Evolutionary conservation across 2,888 invertebrate genomes (phyloP).

Genomic region (Cremastobaeus sp.): DNA sequence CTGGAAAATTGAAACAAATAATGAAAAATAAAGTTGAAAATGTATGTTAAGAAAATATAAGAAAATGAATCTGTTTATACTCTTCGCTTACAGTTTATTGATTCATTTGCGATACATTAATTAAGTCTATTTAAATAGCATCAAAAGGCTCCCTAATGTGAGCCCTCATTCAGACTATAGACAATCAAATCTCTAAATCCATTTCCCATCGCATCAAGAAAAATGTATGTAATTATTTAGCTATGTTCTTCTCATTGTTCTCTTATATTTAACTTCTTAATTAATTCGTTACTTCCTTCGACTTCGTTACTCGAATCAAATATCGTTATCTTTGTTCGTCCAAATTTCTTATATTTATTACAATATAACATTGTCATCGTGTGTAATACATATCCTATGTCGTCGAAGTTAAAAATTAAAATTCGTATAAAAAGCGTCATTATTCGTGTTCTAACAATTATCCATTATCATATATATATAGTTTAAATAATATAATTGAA

Average conservation of each 20-base stretch:
- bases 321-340: slow-evolving; percentile 40
- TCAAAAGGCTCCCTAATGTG: slow-evolving; percentile 74
- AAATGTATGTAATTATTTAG: slow-evolving; percentile 34
- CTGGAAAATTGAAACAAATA: too few species aligned
- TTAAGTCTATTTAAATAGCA: slow-evolving; percentile 78
- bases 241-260: slow-evolving; percentile 6
- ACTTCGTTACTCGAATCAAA: slow-evolving; percentile 52
- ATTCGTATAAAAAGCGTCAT: slow-evolving; percentile 78
- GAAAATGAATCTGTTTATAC: slow-evolving; percentile 71
- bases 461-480: slow-evolving; percentile 56
- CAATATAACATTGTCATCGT: slow-evolving; percentile 70
- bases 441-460: slow-evolving; percentile 74
- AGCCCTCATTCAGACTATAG: slow-evolving; percentile 76
- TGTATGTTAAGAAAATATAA: too few species aligned
- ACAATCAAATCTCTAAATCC: slow-evolving; percentile 73
- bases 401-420: slow-evolving; percentile 76
- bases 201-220: slow-evolving; percentile 50
- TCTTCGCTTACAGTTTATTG: slow-evolving; percentile 78
- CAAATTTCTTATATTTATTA: too few species aligned
- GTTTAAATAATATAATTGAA: slow-evolving; percentile 71
- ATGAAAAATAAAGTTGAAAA: too few species aligned
- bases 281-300: slow-evolving; percentile 55
- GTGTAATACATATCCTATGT: slow-evolving; percentile 70
- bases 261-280: slow-evolving; percentile 22
- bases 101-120: slow-evolving; percentile 78